Conservation (phyloP, 2,797 vertebrate genomes). For the Hapalemur alaotrensis region DNA sequence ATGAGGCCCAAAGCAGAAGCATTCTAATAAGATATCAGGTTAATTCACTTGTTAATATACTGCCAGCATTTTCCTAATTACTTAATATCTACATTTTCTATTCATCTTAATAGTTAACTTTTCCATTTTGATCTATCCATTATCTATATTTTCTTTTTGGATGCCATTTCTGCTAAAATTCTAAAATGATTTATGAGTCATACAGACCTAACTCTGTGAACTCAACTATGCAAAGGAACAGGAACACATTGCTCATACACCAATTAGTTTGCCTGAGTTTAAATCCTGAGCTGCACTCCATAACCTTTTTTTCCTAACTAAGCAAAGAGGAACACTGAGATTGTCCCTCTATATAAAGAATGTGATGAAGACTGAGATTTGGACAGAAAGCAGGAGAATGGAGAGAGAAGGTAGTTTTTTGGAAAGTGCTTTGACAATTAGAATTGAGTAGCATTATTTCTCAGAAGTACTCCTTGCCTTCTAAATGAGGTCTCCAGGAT, state of each 20-base stretch:
- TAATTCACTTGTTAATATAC: not conserved
- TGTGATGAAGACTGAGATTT: not conserved
- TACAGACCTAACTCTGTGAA: not conserved
- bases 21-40: not conserved
- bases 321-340: not conserved
- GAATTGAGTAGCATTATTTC: not conserved
- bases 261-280: not conserved
- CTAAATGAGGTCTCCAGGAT: not conserved
- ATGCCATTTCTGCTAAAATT: constrained; percentile 20
- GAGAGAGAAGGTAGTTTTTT: not conserved
- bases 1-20: not conserved
- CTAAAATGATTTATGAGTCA: constrained; percentile 51
- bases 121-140: not conserved
- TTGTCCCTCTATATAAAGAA: not conserved
- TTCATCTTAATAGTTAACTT: not conserved
- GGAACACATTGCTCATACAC: not conserved
- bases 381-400: not conserved
- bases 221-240: not conserved
- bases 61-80: not conserved
- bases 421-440: not conserved
- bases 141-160: not conserved
- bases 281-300: not conserved
- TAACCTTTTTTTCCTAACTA: not conserved
- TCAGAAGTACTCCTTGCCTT: not conserved
- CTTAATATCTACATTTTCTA: not conserved